phyloP scores from a whole-genome alignment of 2,113 vertebrate genomes.

The Aegithalos caudatus region DNA sequence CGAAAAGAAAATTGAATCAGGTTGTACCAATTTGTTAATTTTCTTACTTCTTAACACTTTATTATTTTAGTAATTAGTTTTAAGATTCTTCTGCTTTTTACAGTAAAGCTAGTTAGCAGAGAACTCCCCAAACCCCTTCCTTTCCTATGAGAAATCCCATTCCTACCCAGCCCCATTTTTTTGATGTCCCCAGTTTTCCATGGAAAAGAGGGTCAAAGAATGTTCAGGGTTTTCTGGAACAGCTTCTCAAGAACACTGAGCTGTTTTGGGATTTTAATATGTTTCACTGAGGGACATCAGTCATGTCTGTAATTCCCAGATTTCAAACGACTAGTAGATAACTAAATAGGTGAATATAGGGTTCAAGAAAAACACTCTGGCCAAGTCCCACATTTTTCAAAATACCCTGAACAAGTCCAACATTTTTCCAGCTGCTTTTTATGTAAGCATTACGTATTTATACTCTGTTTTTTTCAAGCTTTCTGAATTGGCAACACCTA shows the following conservation, averaged over 20 bases:
- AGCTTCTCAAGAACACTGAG: not conserved
- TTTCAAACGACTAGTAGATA: not conserved
- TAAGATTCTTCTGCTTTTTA: not conserved
- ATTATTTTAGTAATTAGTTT: not conserved
- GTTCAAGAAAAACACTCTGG: not conserved
- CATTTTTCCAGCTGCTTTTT: not conserved
- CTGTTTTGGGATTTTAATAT: not conserved
- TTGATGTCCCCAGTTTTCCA: not conserved
- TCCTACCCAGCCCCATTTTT: accelerated
- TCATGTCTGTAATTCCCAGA: not conserved
- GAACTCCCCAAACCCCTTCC: not conserved
- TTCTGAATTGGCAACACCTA: not conserved
- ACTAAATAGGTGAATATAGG: accelerated
- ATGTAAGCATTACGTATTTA: not conserved
- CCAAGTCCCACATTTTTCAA: not conserved
- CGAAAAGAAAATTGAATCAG: not conserved
- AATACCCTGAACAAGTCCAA: not conserved
- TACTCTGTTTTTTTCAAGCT: not conserved
- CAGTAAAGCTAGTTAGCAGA: not conserved
- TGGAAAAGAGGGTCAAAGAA: not conserved
- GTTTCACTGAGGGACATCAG: not conserved
- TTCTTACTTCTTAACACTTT: not conserved
- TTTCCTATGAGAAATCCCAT: not conserved
- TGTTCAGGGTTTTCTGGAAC: not conserved
- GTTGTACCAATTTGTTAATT: not conserved